phyloP scores from a whole-genome alignment of 2,113 vertebrate species.

The Tamias sibiricus region DNA sequence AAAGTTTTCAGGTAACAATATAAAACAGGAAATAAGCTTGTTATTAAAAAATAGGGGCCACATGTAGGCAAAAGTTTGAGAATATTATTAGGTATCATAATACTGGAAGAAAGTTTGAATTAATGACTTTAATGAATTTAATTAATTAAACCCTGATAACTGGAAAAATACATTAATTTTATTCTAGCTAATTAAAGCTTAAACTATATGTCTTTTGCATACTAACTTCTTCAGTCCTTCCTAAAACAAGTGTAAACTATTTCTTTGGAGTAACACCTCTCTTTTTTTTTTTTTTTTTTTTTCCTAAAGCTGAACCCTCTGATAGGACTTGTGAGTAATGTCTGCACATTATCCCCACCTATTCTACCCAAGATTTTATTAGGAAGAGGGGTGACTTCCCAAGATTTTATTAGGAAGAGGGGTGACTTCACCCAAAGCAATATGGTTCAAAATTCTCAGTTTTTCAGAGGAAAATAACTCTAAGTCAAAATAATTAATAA shows the following conservation, averaged over 20 bases:
- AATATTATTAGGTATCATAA: not conserved
- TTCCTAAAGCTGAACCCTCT: constrained; percentile 18
- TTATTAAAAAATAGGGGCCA: not conserved
- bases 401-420: not conserved
- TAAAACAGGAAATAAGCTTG: not conserved
- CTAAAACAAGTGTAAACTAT: not conserved
- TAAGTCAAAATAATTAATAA: constrained; percentile 69
- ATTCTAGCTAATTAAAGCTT: not conserved
- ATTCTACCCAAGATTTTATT: not conserved
- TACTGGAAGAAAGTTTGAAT: not conserved
- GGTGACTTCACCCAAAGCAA: not conserved
- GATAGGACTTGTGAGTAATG: not conserved
- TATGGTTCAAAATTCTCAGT: constrained; percentile 43
- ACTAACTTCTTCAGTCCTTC: constrained; percentile 4
- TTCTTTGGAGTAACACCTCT: constrained; percentile 17
- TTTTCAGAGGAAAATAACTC: not conserved
- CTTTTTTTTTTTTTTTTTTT: not conserved
- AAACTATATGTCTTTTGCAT: not conserved
- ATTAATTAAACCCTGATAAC: not conserved
- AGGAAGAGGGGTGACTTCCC: not conserved
- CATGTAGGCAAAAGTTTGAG: not conserved
- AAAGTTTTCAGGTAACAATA: not conserved
- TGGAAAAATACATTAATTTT: not conserved
- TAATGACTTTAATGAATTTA: not conserved
- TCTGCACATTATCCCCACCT: not conserved